These are phyloP conservation scores for Sinocyclocheilus anshuiensis DNA, from an alignment of 2,113 vertebrate genomes.

Conservation along the genomic window DNA sequence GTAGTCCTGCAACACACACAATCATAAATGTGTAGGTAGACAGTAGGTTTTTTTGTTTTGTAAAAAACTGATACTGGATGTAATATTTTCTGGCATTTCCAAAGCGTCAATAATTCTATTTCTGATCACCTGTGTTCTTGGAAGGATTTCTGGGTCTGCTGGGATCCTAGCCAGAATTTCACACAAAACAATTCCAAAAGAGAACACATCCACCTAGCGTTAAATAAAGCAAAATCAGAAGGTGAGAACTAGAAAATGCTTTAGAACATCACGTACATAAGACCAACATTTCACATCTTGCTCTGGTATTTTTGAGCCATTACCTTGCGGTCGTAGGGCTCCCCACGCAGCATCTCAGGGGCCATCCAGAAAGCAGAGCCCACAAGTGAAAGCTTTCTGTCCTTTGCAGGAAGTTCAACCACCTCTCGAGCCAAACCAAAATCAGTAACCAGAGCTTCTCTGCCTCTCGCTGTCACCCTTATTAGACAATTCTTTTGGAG, in stretches of 20 bases:
- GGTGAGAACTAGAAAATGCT: background rate
- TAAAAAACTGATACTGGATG: background rate
- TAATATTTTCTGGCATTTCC: background rate
- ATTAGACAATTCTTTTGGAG: slow-evolving; percentile 84
- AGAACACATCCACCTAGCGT: slow-evolving; percentile 87
- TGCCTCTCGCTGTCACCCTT: slow-evolving; percentile 73
- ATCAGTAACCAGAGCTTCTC: slow-evolving; percentile 84
- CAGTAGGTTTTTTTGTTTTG: background rate
- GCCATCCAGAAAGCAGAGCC: slow-evolving; percentile 92
- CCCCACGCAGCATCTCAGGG: slow-evolving; percentile 87
- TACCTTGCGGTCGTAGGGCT: slow-evolving; percentile 86
- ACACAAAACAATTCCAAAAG: slow-evolving; percentile 88
- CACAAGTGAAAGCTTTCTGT: slow-evolving; percentile 85
- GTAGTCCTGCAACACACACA: slow-evolving; percentile 76
- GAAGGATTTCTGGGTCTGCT: slow-evolving; percentile 86
- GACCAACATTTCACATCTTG: background rate
- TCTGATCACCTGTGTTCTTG: slow-evolving; percentile 79
- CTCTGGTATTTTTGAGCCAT: background rate
- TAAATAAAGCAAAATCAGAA: slow-evolving; percentile 12
- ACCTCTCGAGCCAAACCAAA: slow-evolving; percentile 87
- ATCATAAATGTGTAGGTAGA: background rate
- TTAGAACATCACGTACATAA: background rate
- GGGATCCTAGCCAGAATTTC: slow-evolving; percentile 85
- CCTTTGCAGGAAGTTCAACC: slow-evolving; percentile 79
- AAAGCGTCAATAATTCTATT: background rate